These are phyloP conservation scores for Mycogona germanica DNA, from an alignment of 2,888 invertebrate genomes.

Conservation along the genomic window DNA sequence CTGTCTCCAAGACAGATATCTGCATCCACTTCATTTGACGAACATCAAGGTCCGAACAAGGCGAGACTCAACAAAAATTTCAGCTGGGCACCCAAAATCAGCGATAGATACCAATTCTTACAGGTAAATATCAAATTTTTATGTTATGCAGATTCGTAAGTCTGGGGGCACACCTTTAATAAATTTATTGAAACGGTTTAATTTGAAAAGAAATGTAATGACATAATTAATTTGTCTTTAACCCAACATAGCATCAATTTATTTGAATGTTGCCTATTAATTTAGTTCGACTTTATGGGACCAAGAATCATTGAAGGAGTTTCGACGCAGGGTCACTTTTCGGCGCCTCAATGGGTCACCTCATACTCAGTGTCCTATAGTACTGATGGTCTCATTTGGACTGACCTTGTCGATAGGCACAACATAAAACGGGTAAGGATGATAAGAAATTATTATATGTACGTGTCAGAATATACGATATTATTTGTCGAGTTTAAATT, in stretches of 20 bases:
- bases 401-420: constrained; percentile 33
- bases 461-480: too few species aligned
- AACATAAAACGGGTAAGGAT: constrained; percentile 40
- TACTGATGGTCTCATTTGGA: constrained; percentile 53
- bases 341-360: constrained; percentile 51
- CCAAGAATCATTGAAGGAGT: constrained; percentile 65
- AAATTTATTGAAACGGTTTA: too few species aligned
- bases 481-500: too few species aligned
- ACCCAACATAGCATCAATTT: too few species aligned
- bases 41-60: constrained; percentile 30
- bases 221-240: too few species aligned
- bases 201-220: too few species aligned
- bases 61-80: constrained; percentile 37
- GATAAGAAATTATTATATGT: background rate
- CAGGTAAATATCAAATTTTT: too few species aligned
- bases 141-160: too few species aligned
- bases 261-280: too few species aligned
- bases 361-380: constrained; percentile 62
- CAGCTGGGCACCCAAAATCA: constrained; percentile 28
- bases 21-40: constrained; percentile 45
- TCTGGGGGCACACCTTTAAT: too few species aligned
- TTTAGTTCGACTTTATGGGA: constrained; percentile 61
- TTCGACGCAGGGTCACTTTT: constrained; percentile 49
- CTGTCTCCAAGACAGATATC: constrained; percentile 51
- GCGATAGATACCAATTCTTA: constrained; percentile 21